Conservation (phyloP, 1,140 invertebrate genomes). For the Tenebrio molitor region DNA sequence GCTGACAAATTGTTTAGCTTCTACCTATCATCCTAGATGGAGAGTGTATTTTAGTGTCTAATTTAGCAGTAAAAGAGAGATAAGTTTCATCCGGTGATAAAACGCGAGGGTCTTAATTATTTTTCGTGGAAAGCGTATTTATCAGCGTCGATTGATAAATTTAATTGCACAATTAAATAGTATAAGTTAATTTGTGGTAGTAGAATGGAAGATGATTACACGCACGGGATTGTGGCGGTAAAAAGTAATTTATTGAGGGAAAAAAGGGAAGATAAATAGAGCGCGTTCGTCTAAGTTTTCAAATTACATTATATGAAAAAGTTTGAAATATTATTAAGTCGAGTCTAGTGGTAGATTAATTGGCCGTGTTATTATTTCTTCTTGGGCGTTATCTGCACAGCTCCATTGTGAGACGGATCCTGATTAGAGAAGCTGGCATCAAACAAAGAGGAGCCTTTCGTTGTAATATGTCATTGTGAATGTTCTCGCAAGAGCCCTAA, state of each 20-base stretch:
- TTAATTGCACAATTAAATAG: slow-evolving; percentile 20
- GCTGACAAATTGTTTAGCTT: slow-evolving; percentile 32
- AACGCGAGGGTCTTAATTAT: slow-evolving; percentile 19
- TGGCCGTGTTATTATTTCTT: slow-evolving; percentile 6
- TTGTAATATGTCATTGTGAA: slow-evolving; percentile 23
- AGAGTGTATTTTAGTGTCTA: slow-evolving; percentile 28
- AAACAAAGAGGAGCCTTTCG: slow-evolving; percentile 18
- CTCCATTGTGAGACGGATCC: slow-evolving; percentile 15
- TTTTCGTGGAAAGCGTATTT: slow-evolving; percentile 18
- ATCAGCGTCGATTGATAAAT: slow-evolving; percentile 9
- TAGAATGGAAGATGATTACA: background rate
- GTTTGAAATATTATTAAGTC: slow-evolving; percentile 9
- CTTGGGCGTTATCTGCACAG: slow-evolving; percentile 9
- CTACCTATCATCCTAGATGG: slow-evolving; percentile 20
- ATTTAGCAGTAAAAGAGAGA: slow-evolving; percentile 36
- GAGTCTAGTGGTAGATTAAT: slow-evolving; percentile 27
- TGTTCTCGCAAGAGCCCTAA: slow-evolving; percentile 21
- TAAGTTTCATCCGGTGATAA: slow-evolving; percentile 34
- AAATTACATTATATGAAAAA: slow-evolving; percentile 13
- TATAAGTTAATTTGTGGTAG: slow-evolving; percentile 14
- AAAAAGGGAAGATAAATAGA: background rate
- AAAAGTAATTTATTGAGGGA: background rate
- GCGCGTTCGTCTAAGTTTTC: background rate
- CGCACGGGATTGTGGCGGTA: background rate
- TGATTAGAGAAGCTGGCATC: slow-evolving; percentile 4